A percentile compares a stretch with the other conserved stretches of the same genome.
These are phyloP conservation scores for Babyrousa celebensis DNA, from an alignment of 2,797 vertebrate genomes.

Conservation along the genomic window DNA sequence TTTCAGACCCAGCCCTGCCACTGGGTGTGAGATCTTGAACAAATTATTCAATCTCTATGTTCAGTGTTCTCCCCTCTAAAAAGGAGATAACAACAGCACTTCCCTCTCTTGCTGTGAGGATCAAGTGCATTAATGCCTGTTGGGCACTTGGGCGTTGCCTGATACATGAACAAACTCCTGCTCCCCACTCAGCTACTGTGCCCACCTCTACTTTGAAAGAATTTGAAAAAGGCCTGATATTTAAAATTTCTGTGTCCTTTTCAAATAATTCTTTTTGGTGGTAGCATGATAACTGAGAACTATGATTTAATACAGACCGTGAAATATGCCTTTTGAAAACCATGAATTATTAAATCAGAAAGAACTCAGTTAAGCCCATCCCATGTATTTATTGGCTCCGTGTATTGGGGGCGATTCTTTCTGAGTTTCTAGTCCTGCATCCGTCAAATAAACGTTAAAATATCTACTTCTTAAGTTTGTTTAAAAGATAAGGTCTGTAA, in stretches of 20 bases:
- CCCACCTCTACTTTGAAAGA: constrained; percentile 18
- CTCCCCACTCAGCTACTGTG: neutral
- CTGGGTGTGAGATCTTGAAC: neutral
- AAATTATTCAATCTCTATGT: neutral
- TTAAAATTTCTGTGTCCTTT: neutral
- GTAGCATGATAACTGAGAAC: neutral
- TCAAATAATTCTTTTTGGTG: constrained; percentile 12
- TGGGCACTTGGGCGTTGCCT: neutral
- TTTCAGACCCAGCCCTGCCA: neutral
- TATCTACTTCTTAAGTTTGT: neutral
- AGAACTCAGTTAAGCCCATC: neutral
- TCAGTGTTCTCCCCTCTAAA: neutral
- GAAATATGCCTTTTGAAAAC: constrained; percentile 42
- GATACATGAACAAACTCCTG: neutral
- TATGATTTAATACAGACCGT: neutral
- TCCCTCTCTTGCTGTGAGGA: neutral
- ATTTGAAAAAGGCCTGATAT: neutral
- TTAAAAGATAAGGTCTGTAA: neutral
- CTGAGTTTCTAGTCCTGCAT: neutral
- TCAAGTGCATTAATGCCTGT: neutral
- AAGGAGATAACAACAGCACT: neutral
- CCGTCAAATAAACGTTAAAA: constrained; percentile 20
- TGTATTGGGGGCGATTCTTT: neutral
- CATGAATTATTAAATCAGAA: constrained; percentile 38
- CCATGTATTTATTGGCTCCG: neutral